Evolutionary conservation across 2,113 vertebrate genomes (phyloP), one percentile per base, ranked within the genome.

Genomic region (Labeo rohita): DNA sequence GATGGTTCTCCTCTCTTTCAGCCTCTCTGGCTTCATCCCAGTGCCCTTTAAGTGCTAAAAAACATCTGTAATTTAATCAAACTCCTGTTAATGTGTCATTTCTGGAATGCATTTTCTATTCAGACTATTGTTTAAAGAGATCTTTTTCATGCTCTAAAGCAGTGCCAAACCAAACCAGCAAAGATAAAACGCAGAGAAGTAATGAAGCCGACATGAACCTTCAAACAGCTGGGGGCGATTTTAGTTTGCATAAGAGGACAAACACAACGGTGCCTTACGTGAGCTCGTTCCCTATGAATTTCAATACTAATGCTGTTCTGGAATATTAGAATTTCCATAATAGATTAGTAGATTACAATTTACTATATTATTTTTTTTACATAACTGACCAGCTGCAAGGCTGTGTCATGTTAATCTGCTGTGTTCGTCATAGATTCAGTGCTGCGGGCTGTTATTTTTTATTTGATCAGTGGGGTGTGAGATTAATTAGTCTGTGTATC

Each of bases 351-450:
- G 50, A 59, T 63, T 61, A 2, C n/a, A 77, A 39, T 72, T n/a
- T 39, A 52, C 47, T 78, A 13, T 59, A 21, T 21, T n/a, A 28
- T 52, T 52, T 34, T 34, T 34, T 61, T 43, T 63, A 18, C 10
- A 56, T 52, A 49, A 49, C 66, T 28, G 16, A 49, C 50, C 9
- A 7, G 0, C 39, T 84, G 63, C 81, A 78, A 54, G 39, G 68
- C 56, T 88, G n/a, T 6, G 15, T 47, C 18, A 23, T n/a, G 49
- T 45, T 36, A 43, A 28, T 88, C 78, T 16, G 23, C 21, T 82
- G 47, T 81, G 23, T 83, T 81, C 68, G 63, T 59, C 70, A 45
- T 47, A 52, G 34, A 56, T 78, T 86, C 68, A 63, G 79, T 34
- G 84, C 63, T 56, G 10, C 63, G 34, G 34, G 47, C 63, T 72